Evolutionary conservation across 2,888 invertebrate genomes (phyloP).

Genomic region (Brenthis hecate): DNA sequence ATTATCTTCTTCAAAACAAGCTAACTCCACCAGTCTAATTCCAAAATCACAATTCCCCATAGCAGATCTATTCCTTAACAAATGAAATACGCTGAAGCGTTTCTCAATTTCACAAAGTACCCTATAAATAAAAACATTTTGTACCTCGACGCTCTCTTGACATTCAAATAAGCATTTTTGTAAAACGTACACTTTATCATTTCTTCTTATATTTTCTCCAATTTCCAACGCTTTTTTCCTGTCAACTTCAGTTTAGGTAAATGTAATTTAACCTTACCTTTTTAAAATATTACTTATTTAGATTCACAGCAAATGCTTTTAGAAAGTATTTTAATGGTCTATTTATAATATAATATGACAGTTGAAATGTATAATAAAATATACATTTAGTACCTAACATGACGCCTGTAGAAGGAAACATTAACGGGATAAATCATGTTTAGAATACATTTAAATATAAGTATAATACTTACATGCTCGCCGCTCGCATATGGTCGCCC

Average conservation of each 20-base stretch:
- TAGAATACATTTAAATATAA: slow-evolving; percentile 15
- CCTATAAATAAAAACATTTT: slow-evolving; percentile 33
- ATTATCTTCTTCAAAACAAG: not conserved
- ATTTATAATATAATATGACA: slow-evolving; percentile 21
- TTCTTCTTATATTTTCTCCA: slow-evolving; percentile 26
- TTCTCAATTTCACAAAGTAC: slow-evolving; percentile 19
- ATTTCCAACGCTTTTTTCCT: slow-evolving; percentile 34
- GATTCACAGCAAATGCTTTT: slow-evolving; percentile 20
- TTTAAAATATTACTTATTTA: slow-evolving; percentile 37
- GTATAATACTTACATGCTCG: slow-evolving; percentile 1
- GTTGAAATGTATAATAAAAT: slow-evolving; percentile 15
- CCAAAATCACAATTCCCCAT: not conserved
- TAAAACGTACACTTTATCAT: slow-evolving; percentile 34
- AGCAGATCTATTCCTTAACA: slow-evolving; percentile 2
- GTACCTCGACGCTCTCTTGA: slow-evolving; percentile 30
- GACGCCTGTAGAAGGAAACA: slow-evolving; percentile 1
- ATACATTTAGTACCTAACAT: slow-evolving; percentile 12
- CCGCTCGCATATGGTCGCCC: not conserved
- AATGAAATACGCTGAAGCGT: slow-evolving; percentile 10
- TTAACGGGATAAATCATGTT: slow-evolving; percentile 14
- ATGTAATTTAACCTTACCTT: slow-evolving; percentile 34
- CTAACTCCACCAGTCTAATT: not conserved
- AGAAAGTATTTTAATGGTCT: slow-evolving; percentile 1
- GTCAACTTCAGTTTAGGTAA: slow-evolving; percentile 39
- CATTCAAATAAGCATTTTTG: slow-evolving; percentile 32